Base-by-base conservation (phyloP, 1,140 invertebrate species). In the Saxidomus purpurata region DNA sequence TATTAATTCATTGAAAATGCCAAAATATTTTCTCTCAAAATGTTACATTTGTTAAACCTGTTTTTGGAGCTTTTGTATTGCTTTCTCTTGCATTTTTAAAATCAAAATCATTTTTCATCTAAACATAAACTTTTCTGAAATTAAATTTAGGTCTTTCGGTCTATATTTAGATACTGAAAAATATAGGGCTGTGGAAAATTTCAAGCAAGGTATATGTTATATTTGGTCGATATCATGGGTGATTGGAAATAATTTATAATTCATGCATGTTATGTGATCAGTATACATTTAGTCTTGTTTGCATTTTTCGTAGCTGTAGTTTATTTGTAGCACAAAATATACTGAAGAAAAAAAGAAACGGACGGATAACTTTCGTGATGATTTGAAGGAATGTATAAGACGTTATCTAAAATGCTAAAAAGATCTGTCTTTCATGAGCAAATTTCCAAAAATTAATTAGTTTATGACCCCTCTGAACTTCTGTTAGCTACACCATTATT, bases 201-300 rank as follows among this genome's bases (percentile, higher is more conserved):
- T 25, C 3, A 25, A 28, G 25, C 25, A 4, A 9, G 19, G 25
- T 11, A 11, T 11, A 1, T 63, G 59, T 19, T 55, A 38, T 71
- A 38, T 71, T 34, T 71, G 67, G 67, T 40, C 34, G 11, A n/a
- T 71, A 71, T 71, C 67, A 71, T 71, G 67, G 15, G 28, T 71
- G 55, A n/a, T 59, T 6, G 11, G 13, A 15, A 1, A 15, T 13
- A 38, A 19, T 71, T 71, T 38, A n/a, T n/a, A 13, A 71, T 40
- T 0, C 31, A n/a, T 71, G 67, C 67, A 71, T 71, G 67, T 36
- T 71, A 71, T 71, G 67, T 71, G 34, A 40, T 40, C 67, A 71
- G 36, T 28, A 38, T 31, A 31, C 1, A 3, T 4, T 2, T 36
- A 8, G 6, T n/a, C n/a, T 31, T 6, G 4, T 61, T 61, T 9